These are phyloP conservation scores for Plutomurus gul DNA, from an alignment of 1,140 invertebrate genomes.

Conservation along the genomic window DNA sequence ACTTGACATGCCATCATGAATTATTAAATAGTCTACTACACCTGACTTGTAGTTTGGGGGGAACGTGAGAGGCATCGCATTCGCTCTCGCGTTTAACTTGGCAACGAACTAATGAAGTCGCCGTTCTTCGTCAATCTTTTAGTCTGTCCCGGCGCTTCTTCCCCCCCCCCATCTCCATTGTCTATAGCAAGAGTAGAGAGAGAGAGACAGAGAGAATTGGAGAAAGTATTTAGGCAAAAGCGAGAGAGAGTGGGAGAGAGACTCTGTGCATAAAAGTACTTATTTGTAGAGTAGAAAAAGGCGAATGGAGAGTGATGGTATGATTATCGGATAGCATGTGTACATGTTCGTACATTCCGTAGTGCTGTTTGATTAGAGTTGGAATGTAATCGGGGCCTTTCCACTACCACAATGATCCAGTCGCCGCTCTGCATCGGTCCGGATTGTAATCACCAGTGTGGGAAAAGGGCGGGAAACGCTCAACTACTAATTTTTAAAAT, in stretches of 20 bases:
- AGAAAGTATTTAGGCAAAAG: background rate
- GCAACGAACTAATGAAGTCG: slow-evolving; percentile 9
- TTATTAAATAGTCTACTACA: slow-evolving; percentile 28
- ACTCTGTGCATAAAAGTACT: background rate
- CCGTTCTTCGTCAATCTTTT: slow-evolving; percentile 11
- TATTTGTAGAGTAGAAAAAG: background rate
- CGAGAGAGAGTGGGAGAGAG: background rate
- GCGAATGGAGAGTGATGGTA: background rate
- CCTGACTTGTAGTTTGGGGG: slow-evolving; percentile 20
- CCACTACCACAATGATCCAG: background rate
- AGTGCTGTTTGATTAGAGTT: background rate
- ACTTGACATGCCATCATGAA: slow-evolving; percentile 28
- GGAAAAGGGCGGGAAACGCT: slow-evolving; percentile 8
- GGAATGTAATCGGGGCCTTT: background rate
- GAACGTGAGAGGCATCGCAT: slow-evolving; percentile 10
- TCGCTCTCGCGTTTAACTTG: slow-evolving; percentile 12
- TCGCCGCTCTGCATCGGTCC: background rate
- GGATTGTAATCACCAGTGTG: background rate
- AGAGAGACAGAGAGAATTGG: background rate
- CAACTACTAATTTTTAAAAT: background rate
- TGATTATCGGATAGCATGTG: slow-evolving; percentile 23
- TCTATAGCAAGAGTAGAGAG: background rate
- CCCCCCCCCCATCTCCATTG: background rate
- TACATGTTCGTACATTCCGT: background rate
- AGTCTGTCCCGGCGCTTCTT: background rate